phyloP scores from a whole-genome alignment of 2,797 vertebrate genomes.

The Cossypha caffra region DNA sequence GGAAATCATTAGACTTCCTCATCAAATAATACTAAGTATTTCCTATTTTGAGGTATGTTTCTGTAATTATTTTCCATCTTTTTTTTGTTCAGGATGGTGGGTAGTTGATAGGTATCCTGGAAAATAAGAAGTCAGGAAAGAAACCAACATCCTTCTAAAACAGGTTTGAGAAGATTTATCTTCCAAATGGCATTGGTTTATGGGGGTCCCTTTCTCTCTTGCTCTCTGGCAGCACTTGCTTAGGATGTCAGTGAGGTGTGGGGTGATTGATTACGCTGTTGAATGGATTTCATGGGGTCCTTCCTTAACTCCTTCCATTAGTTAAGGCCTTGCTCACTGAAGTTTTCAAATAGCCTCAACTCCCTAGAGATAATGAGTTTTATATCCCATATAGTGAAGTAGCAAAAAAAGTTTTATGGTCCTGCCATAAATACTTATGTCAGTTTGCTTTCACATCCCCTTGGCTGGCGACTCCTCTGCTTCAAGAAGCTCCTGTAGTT shows the following conservation, averaged over 20 bases:
- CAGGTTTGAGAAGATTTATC: neutral
- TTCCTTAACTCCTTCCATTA: neutral
- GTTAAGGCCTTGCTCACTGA: neutral
- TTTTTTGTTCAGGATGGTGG: neutral
- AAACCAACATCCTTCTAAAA: neutral
- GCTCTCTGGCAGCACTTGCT: neutral
- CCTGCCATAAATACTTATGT: conserved; percentile 9
- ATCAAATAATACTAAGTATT: neutral
- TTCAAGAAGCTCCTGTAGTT: neutral
- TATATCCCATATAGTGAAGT: neutral
- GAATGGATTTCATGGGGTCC: conserved; percentile 1
- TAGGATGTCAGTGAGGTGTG: neutral
- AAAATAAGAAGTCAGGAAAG: neutral
- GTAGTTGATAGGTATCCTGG: neutral
- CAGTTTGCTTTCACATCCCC: neutral
- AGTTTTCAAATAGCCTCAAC: neutral
- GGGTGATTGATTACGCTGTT: neutral
- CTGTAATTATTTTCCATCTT: neutral
- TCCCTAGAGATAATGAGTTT: neutral
- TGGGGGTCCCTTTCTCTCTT: neutral
- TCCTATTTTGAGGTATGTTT: neutral
- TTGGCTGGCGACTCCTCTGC: neutral
- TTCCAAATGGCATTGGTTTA: neutral
- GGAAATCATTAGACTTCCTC: neutral
- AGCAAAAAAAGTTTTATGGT: neutral